A percentile compares a stretch with the other conserved stretches of the same genome.
Conservation (phyloP, 2,113 vertebrate species). For the Pipa parva region DNA sequence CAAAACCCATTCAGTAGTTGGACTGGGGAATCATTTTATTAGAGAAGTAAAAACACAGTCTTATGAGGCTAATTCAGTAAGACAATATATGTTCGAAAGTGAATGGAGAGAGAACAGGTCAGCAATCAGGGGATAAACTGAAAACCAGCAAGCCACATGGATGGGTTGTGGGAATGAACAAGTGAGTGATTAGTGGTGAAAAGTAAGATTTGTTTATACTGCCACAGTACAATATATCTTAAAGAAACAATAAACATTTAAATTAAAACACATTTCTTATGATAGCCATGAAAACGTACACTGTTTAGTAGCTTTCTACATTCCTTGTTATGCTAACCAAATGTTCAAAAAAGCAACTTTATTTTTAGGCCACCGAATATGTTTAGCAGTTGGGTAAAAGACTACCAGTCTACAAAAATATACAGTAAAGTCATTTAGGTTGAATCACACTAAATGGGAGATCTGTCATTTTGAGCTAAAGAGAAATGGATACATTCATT, state of each 20-base stretch:
- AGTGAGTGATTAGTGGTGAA: slow-evolving; percentile 29
- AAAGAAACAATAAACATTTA: slow-evolving; percentile 10
- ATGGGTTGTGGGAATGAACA: neutral
- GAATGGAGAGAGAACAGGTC: slow-evolving; percentile 19
- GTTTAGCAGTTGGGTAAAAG: too few relatives aligned
- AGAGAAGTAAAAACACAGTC: slow-evolving; percentile 44
- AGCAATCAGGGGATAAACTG: neutral
- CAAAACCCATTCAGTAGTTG: slow-evolving; percentile 43
- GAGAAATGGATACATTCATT: too few relatives aligned
- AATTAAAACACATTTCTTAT: slow-evolving; percentile 4
- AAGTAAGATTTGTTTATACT: neutral
- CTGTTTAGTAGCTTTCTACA: too few relatives aligned
- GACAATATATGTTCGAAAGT: slow-evolving; percentile 40
- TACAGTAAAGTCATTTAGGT: too few relatives aligned
- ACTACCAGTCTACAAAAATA: too few relatives aligned
- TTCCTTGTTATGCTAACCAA: too few relatives aligned
- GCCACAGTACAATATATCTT: neutral
- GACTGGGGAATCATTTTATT: slow-evolving; percentile 46
- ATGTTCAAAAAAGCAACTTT: too few relatives aligned
- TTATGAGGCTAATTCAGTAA: slow-evolving; percentile 40
- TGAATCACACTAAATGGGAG: too few relatives aligned
- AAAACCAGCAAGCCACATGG: slow-evolving; percentile 8
- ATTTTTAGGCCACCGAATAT: too few relatives aligned
- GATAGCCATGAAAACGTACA: slow-evolving; percentile 21
- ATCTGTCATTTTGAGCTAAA: too few relatives aligned